Evolutionary conservation across 2,888 invertebrate species (phyloP).

Genomic region (Trisateles emortualis): DNA sequence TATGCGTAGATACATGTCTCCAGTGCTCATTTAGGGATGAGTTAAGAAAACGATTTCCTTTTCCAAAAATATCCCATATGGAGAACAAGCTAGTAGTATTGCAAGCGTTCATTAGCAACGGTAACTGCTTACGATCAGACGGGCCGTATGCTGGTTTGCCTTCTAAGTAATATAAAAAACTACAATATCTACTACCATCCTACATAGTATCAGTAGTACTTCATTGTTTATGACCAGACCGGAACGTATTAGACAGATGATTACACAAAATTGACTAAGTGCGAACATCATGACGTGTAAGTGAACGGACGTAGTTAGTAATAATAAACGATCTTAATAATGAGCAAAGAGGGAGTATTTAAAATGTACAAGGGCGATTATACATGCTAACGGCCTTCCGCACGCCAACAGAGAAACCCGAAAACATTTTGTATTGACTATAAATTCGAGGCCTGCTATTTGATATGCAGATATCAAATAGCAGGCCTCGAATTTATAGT

Average conservation of each 20-base stretch:
- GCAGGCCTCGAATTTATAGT: too few relatives aligned
- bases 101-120: too few relatives aligned
- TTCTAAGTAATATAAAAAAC: too few relatives aligned
- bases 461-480: slow-evolving; percentile 34
- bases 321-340: slow-evolving; percentile 67
- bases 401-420: slow-evolving; percentile 58
- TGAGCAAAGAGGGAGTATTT: slow-evolving; percentile 66
- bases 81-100: too few relatives aligned
- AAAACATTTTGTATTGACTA: slow-evolving; percentile 51
- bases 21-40: too few relatives aligned
- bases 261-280: slow-evolving; percentile 32
- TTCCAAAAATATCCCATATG: too few relatives aligned
- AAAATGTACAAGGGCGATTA: slow-evolving; percentile 69
- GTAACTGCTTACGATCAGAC: too few relatives aligned
- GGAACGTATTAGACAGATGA: slow-evolving; percentile 14
- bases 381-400: slow-evolving; percentile 65
- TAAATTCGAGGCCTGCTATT: slow-evolving; percentile 36
- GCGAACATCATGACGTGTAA: slow-evolving; percentile 43
- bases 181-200: too few relatives aligned
- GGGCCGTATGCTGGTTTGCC: too few relatives aligned
- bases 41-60: too few relatives aligned
- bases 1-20: too few relatives aligned
- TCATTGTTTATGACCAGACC: neutral
- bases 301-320: slow-evolving; percentile 40
- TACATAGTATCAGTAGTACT: too few relatives aligned